Percentiles rank a stretch among this genome's conserved stretches.
Conservation (phyloP, 1,140 invertebrate genomes). For the Lerema accius region DNA sequence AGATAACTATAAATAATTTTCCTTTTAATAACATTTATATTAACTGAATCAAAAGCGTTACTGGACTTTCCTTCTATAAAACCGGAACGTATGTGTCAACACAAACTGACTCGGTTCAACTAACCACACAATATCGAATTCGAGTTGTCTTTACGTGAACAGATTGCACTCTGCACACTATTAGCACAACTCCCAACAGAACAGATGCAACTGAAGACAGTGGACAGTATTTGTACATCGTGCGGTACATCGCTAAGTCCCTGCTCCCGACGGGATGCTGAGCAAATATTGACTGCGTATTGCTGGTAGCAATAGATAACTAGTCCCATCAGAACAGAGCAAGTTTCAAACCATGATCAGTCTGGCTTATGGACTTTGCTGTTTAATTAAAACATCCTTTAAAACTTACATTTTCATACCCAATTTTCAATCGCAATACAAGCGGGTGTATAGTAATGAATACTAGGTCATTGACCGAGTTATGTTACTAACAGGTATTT, state of each 20-base stretch:
- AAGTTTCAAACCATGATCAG: background rate
- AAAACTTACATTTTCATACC: too few relatives aligned
- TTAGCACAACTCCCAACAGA: slow-evolving; percentile 32
- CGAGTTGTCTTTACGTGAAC: background rate
- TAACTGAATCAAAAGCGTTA: too few relatives aligned
- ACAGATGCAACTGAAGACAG: slow-evolving; percentile 45
- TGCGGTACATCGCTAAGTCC: slow-evolving; percentile 11
- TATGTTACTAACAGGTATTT: too few relatives aligned
- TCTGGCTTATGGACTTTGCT: slow-evolving; percentile 14
- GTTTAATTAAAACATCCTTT: slow-evolving; percentile 13
- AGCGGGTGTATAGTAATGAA: too few relatives aligned
- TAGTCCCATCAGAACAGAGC: slow-evolving; percentile 55
- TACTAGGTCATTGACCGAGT: too few relatives aligned
- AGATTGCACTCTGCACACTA: slow-evolving; percentile 30
- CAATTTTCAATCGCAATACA: too few relatives aligned
- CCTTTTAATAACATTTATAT: too few relatives aligned
- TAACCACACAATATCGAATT: slow-evolving; percentile 2
- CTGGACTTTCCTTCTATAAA: too few relatives aligned
- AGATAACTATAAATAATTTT: too few relatives aligned
- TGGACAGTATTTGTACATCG: slow-evolving; percentile 18
- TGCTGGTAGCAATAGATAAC: slow-evolving; percentile 56
- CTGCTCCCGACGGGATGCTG: slow-evolving; percentile 45
- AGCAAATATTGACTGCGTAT: slow-evolving; percentile 73
- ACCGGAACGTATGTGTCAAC: background rate
- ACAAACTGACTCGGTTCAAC: background rate